Percentiles rank a stretch among this genome's conserved stretches.
These are phyloP conservation scores for Zaprionus ornatus DNA, from an alignment of 1,140 invertebrate genomes.

Conservation along the genomic window DNA sequence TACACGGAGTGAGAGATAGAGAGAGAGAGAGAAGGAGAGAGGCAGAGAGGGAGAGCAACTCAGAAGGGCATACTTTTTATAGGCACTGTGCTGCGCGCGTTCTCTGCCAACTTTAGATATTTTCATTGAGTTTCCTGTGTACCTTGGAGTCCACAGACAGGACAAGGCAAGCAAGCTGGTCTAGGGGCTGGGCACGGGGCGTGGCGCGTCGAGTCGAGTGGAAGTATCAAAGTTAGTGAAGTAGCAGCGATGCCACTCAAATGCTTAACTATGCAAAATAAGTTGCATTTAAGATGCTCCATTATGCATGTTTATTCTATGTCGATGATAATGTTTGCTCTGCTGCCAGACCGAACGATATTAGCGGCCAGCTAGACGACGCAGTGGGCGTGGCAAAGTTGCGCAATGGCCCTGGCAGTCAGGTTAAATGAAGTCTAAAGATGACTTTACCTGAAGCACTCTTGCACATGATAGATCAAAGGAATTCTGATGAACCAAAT, in stretches of 20 bases:
- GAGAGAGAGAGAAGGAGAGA: neutral
- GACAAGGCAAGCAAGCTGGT: neutral
- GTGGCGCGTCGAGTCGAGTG: constrained; percentile 66
- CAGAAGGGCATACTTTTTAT: constrained; percentile 64
- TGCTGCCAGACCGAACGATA: constrained; percentile 29
- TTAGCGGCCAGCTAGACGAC: constrained; percentile 35
- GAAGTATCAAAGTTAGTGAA: constrained; percentile 81
- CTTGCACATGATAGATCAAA: constrained; percentile 56
- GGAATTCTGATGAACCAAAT: neutral
- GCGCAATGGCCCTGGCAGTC: constrained; percentile 21
- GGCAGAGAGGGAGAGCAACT: constrained; percentile 18
- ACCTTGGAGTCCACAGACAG: constrained; percentile 19
- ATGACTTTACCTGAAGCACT: constrained; percentile 20
- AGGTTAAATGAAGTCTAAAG: constrained; percentile 57
- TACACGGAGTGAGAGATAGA: neutral
- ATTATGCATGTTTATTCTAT: constrained; percentile 80
- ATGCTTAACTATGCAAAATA: constrained; percentile 83
- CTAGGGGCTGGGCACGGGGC: constrained; percentile 5
- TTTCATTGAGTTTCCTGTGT: constrained; percentile 76
- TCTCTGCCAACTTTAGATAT: constrained; percentile 75
- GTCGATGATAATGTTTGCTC: constrained; percentile 70
- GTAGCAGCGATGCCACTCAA: constrained; percentile 75
- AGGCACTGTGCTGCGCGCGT: constrained; percentile 54
- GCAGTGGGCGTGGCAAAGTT: constrained; percentile 51
- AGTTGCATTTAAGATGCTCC: constrained; percentile 82